phyloP scores from a whole-genome alignment of 2,888 invertebrate genomes.

The Malachius bipustulatus region DNA sequence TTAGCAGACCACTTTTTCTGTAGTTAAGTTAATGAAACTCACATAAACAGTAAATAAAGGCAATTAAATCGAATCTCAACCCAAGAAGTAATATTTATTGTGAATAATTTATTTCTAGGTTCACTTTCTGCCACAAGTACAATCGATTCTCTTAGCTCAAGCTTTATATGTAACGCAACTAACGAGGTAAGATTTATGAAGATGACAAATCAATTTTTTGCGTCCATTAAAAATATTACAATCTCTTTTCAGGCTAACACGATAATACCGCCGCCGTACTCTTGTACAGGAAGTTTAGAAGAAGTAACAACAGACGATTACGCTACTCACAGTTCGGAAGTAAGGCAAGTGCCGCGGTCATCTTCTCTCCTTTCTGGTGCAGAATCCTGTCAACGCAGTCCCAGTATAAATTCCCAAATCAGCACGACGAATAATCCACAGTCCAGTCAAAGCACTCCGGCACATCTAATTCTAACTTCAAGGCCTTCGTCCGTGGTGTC shows the following conservation, averaged over 20 bases:
- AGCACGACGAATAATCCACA: constrained; percentile 16
- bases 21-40: too few relatives aligned
- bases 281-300: constrained; percentile 64
- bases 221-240: constrained; percentile 7
- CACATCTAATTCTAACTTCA: constrained; percentile 15
- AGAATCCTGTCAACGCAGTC: constrained; percentile 30
- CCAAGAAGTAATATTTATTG: constrained; percentile 1
- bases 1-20: too few relatives aligned
- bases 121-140: constrained; percentile 77
- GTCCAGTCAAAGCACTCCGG: constrained; percentile 19
- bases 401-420: constrained; percentile 27
- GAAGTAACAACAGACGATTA: constrained; percentile 39
- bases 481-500: constrained; percentile 23
- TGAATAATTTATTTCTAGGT: constrained; percentile 39
- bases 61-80: too few relatives aligned
- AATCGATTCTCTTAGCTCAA: constrained; percentile 75
- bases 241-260: constrained; percentile 52
- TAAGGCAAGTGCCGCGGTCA: constrained; percentile 27
- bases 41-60: too few relatives aligned
- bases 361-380: constrained; percentile 21
- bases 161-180: constrained; percentile 72
- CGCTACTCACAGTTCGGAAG: constrained; percentile 16
- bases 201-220: too few relatives aligned
- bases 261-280: constrained; percentile 74
- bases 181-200: constrained; percentile 68